Conservation (phyloP, 2,888 invertebrate species). For the Xanthorhoe spadicearia region DNA sequence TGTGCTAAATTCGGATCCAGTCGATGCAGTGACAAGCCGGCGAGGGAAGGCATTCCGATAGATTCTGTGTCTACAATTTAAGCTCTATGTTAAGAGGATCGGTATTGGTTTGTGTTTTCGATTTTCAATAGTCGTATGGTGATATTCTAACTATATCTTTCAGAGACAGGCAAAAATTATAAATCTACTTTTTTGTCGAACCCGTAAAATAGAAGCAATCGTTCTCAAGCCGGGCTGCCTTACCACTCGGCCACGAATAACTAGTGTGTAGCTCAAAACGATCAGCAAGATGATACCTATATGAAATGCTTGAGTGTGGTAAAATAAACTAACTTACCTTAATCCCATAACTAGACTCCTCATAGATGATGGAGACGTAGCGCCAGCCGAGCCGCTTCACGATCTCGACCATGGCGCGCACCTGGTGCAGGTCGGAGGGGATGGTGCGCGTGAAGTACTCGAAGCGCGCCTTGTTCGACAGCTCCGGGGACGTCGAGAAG, state of each 20-base stretch:
- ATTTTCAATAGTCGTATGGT: not conserved
- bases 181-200: too few species aligned
- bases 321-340: conserved; percentile 91
- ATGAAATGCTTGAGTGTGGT: too few species aligned
- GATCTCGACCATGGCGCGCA: conserved; percentile 97
- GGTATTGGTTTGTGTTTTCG: not conserved
- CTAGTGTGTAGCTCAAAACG: too few species aligned
- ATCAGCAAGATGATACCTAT: too few species aligned
- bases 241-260: too few species aligned
- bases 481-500: conserved; percentile 97
- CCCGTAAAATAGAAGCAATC: too few species aligned
- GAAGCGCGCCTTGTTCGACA: conserved; percentile 97
- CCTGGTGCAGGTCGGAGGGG: conserved; percentile 97
- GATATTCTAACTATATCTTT: not conserved
- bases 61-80: not conserved
- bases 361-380: conserved; percentile 97
- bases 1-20: not conserved
- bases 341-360: conserved; percentile 98
- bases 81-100: not conserved
- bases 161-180: too few species aligned
- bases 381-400: conserved; percentile 95
- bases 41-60: not conserved
- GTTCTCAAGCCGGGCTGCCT: too few species aligned
- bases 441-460: conserved; percentile 97
- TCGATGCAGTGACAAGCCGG: not conserved